Evolutionary conservation across 2,113 vertebrate species (phyloP), one percentile per base, ranked within the genome.

Genomic region (Camelus dromedarius): DNA sequence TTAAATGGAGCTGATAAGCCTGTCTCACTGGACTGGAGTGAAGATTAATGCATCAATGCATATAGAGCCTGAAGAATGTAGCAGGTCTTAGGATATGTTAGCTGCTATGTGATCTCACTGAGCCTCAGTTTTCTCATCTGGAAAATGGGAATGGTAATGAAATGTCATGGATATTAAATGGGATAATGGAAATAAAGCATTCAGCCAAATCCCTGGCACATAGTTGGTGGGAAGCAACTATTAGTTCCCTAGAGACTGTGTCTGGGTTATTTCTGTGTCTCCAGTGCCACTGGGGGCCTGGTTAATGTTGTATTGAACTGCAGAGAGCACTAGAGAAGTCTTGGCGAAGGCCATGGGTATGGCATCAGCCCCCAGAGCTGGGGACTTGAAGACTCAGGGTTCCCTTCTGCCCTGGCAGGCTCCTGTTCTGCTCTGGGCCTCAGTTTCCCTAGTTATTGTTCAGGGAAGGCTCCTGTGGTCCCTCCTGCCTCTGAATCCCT

Each of bases 51-150:
- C n/a, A 10, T 89, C 35, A 20, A 46, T 28, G 15, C 22, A 5
- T 9, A 1, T 1, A 64, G 60, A 64, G 70, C 30, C 35, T 24
- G 26, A 42, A 6, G n/a, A 56, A 12, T 16, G 35, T 19, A 64
- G 54, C 50, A 48, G 20, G 52, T 60, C 26, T 70, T 93, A 16
- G 72, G 77, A 60, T 70, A n/a, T n/a, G 89, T 42, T 50, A 70
- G 80, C 66, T 56, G 67, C 72, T 73, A 0, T 18, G 54, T 38
- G 67, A 73, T 66, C 84, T 96, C 48, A 6, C 19, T n/a, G 50
- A 54, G 19, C 77, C 92, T 93, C 62, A 32, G 52, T 92, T 58
- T 95, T 24, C 64, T 83, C 50, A 80, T 66, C 89, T 16, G 18
- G 64, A 76, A 85, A 85, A 60, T 58, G 76, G 88, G 76, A 20